Percentiles rank a stretch among this genome's conserved stretches.
Evolutionary conservation across 2,113 vertebrate species (phyloP).

Genomic region (Cyanistes caeruleus): DNA sequence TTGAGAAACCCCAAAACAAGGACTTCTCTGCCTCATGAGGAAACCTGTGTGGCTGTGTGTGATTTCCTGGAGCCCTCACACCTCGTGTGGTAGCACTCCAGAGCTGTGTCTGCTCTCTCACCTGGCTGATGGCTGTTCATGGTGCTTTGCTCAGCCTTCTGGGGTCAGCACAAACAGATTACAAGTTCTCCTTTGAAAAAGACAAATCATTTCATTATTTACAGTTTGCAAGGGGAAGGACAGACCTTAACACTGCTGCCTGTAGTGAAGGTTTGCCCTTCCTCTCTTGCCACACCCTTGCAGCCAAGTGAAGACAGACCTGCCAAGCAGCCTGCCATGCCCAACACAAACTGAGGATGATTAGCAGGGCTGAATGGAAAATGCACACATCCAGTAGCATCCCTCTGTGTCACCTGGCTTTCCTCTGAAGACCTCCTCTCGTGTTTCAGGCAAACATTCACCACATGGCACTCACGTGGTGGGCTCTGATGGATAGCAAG

Average conservation of each 20-base stretch:
- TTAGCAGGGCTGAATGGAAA: background rate
- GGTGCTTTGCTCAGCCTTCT: background rate
- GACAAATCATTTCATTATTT: background rate
- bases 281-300: background rate
- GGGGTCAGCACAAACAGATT: background rate
- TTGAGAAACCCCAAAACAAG: too few relatives aligned
- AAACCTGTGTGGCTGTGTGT: too few relatives aligned
- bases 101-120: background rate
- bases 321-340: background rate
- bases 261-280: background rate
- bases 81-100: too few relatives aligned
- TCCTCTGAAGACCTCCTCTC: slow-evolving; percentile 39
- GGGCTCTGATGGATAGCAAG: slow-evolving; percentile 56
- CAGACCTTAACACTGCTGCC: background rate
- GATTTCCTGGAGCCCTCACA: too few relatives aligned
- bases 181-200: background rate
- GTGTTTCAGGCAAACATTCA: slow-evolving; percentile 46
- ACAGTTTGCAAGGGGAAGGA: background rate
- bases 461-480: slow-evolving; percentile 54
- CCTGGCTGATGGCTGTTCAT: slow-evolving; percentile 43
- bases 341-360: background rate
- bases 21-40: too few relatives aligned
- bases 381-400: background rate
- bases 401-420: slow-evolving; percentile 9
- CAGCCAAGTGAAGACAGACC: background rate